A percentile compares a stretch with the other conserved stretches of the same genome.
Conservation (phyloP, 23 tunicate genomes). For the Clavelina lepadiformis region DNA sequence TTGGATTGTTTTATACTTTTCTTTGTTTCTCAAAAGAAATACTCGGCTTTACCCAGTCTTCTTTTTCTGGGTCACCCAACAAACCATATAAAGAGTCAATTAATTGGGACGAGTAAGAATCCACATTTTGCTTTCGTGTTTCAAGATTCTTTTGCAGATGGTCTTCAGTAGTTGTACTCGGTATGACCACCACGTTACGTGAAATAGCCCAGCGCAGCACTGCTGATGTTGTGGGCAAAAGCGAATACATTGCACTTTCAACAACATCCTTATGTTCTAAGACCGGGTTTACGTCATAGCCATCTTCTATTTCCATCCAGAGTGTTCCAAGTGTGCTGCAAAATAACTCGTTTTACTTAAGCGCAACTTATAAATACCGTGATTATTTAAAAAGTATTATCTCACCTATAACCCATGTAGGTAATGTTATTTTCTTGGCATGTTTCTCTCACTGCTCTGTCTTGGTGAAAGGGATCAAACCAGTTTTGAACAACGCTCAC, state of each 20-base stretch:
- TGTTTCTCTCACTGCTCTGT: constrained; percentile 17
- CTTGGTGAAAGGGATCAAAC: constrained; percentile 69
- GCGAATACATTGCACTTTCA: not conserved
- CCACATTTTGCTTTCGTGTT: not conserved
- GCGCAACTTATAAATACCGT: too few relatives aligned
- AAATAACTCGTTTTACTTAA: not conserved
- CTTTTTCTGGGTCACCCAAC: constrained; percentile 8
- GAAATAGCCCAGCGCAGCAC: constrained; percentile 49
- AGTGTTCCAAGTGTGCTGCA: constrained; percentile 10
- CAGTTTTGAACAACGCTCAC: constrained; percentile 57
- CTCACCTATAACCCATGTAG: constrained; percentile 65
- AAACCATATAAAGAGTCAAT: constrained; percentile 6
- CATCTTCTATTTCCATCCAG: constrained; percentile 32
- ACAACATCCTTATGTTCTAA: not conserved
- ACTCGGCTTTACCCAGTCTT: not conserved
- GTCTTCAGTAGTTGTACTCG: constrained; percentile 28
- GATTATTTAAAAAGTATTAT: too few relatives aligned
- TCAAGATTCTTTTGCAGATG: constrained; percentile 36
- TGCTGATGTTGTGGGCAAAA: constrained; percentile 12
- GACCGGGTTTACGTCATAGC: constrained; percentile 9
- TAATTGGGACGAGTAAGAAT: not conserved
- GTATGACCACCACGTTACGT: constrained; percentile 25
- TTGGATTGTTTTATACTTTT: not conserved
- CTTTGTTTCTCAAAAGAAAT: too few relatives aligned
- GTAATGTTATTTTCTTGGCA: constrained; percentile 33